Percentiles rank a stretch among this genome's conserved stretches.
phyloP scores from a whole-genome alignment of 2,888 invertebrate species.

The Acutogordius australiensis region DNA sequence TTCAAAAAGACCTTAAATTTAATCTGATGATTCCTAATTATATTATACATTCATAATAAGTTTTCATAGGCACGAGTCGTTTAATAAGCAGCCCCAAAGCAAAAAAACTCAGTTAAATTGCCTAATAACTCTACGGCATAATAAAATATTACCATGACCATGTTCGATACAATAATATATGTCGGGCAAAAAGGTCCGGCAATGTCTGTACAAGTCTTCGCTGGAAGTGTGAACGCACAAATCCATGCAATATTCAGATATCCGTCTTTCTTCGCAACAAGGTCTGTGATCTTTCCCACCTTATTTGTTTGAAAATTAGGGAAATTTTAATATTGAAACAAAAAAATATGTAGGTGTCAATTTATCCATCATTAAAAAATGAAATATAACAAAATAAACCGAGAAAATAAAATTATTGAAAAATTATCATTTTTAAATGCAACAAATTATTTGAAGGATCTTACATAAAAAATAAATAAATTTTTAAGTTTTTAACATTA shows the following conservation, averaged over 20 bases:
- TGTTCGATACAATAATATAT: conserved; percentile 2
- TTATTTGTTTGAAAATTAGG: neutral
- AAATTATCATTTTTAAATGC: neutral
- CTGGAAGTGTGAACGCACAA: neutral
- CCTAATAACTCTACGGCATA: too few relatives aligned
- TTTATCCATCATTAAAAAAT: neutral
- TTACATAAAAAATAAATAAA: too few relatives aligned
- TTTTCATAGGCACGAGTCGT: too few relatives aligned
- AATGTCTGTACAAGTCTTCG: neutral
- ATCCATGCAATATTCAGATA: neutral
- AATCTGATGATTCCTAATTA: too few relatives aligned
- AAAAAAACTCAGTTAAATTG: too few relatives aligned
- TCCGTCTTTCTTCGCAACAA: neutral
- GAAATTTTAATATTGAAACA: too few relatives aligned
- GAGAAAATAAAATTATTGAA: too few relatives aligned
- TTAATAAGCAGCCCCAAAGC: too few relatives aligned
- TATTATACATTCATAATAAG: too few relatives aligned
- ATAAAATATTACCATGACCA: neutral
- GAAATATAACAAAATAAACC: neutral
- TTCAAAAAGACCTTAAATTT: too few relatives aligned
- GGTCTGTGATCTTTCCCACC: neutral
- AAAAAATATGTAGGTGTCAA: neutral
- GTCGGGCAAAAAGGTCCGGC: neutral
- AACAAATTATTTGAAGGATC: neutral
- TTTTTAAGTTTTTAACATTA: too few relatives aligned